Percentiles rank a stretch among this genome's conserved stretches.
These are phyloP conservation scores for Cuculus canorus DNA, from an alignment of 2,797 vertebrate species.

Conservation along the genomic window DNA sequence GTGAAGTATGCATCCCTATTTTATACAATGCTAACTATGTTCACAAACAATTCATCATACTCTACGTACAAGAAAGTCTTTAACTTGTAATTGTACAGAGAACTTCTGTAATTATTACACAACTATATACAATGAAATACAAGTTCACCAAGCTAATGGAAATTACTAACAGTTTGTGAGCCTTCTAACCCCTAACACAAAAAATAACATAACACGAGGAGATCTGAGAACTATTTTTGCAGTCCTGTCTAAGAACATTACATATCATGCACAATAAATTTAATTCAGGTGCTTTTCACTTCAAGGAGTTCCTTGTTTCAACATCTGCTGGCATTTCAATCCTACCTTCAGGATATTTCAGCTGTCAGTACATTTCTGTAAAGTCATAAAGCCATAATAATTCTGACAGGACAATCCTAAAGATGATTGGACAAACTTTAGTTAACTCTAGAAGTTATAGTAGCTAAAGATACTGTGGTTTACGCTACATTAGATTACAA, in stretches of 20 bases:
- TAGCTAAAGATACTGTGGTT: conserved; percentile 14
- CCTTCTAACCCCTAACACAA: neutral
- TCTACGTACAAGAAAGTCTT: neutral
- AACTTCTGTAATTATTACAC: neutral
- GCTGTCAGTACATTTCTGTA: conserved; percentile 50
- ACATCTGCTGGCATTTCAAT: conserved; percentile 50
- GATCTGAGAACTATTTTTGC: conserved; percentile 22
- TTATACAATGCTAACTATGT: neutral
- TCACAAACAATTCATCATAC: neutral
- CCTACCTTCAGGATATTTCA: conserved; percentile 64
- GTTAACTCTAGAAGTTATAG: conserved; percentile 4
- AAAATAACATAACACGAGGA: neutral
- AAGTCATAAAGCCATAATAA: conserved; percentile 30
- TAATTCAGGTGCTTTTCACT: conserved; percentile 52
- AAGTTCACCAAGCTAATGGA: neutral
- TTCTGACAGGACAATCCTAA: conserved; percentile 55
- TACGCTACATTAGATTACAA: conserved; percentile 40
- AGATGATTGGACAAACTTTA: conserved; percentile 35
- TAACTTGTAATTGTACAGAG: neutral
- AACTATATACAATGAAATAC: neutral
- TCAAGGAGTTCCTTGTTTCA: conserved; percentile 61
- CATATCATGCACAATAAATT: conserved; percentile 14
- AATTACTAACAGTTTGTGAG: neutral
- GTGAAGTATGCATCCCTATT: neutral
- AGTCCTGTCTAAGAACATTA: conserved; percentile 48